Percentiles rank a stretch among this genome's conserved stretches.
Evolutionary conservation across 2,888 invertebrate species (phyloP).

Genomic region (Tanaodytes sp.): DNA sequence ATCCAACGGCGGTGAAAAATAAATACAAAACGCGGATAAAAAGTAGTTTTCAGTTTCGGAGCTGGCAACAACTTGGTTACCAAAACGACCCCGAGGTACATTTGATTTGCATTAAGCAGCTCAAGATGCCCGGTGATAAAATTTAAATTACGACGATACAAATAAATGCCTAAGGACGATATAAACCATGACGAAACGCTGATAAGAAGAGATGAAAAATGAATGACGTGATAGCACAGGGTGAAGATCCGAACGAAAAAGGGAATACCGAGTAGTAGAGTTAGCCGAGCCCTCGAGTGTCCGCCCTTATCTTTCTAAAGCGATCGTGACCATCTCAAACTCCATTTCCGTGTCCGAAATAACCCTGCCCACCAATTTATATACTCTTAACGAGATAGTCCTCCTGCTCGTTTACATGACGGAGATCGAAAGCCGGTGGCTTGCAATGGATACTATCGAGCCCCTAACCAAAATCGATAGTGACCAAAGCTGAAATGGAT

Average conservation of each 20-base stretch:
- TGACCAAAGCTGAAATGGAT: slow-evolving; percentile 25
- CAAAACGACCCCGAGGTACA: neutral
- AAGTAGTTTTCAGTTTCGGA: slow-evolving; percentile 16
- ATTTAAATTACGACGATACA: slow-evolving; percentile 25
- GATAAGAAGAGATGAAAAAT: slow-evolving; percentile 43
- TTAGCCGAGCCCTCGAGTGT: slow-evolving; percentile 60
- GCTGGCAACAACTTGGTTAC: too few relatives aligned
- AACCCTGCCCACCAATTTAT: slow-evolving; percentile 66
- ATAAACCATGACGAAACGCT: slow-evolving; percentile 41
- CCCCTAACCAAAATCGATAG: slow-evolving; percentile 51
- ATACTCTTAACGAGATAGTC: slow-evolving; percentile 66
- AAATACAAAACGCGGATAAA: slow-evolving; percentile 38
- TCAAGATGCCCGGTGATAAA: slow-evolving; percentile 5
- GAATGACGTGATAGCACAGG: neutral
- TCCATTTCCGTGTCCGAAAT: slow-evolving; percentile 71
- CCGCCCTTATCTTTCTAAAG: slow-evolving; percentile 69
- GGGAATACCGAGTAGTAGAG: slow-evolving; percentile 47
- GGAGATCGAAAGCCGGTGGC: slow-evolving; percentile 58
- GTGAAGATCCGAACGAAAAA: slow-evolving; percentile 28
- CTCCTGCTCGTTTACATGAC: slow-evolving; percentile 67
- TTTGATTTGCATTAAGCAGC: neutral
- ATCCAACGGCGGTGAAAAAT: slow-evolving; percentile 51
- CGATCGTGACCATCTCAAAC: slow-evolving; percentile 70
- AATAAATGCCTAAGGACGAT: slow-evolving; percentile 40
- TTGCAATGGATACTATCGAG: slow-evolving; percentile 9